A percentile compares a stretch with the other conserved stretches of the same genome.
These are phyloP conservation scores for Lottia gigantea DNA, from an alignment of 2,888 invertebrate species.

Conservation along the genomic window DNA sequence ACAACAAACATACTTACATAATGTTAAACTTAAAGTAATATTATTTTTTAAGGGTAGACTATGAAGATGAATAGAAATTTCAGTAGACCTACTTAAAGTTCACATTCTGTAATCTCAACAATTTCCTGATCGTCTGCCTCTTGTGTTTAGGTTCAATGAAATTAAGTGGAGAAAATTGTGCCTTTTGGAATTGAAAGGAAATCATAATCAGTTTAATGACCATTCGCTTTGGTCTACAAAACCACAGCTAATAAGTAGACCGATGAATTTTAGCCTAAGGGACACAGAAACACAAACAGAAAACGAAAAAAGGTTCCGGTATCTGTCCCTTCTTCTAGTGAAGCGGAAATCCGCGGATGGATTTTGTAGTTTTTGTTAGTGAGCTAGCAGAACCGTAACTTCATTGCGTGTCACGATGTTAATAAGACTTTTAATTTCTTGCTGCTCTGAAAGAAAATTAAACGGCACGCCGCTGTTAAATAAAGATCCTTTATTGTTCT, in stretches of 20 bases:
- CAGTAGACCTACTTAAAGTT: no score
- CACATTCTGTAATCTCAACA: not conserved
- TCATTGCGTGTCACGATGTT: constrained; percentile 4
- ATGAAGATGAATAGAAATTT: no score
- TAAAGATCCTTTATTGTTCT: not conserved
- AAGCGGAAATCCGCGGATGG: constrained; percentile 7
- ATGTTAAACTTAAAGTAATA: no score
- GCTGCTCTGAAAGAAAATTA: constrained; percentile 4
- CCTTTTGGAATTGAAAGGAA: not conserved
- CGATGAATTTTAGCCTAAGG: not conserved
- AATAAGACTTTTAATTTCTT: not conserved
- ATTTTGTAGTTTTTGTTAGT: not conserved
- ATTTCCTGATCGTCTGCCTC: constrained; percentile 6
- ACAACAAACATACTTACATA: no score
- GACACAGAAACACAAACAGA: not conserved
- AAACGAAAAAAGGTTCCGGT: constrained; percentile 1
- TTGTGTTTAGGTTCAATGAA: not conserved
- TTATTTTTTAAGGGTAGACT: no score
- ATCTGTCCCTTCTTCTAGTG: not conserved
- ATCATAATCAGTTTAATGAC: not conserved
- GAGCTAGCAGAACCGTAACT: not conserved
- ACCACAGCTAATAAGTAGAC: not conserved
- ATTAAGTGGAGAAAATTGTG: not conserved
- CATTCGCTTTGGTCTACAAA: not conserved
- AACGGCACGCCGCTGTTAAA: not conserved